Conservation (phyloP, 2,888 invertebrate species). For the Brachycybe producta region DNA sequence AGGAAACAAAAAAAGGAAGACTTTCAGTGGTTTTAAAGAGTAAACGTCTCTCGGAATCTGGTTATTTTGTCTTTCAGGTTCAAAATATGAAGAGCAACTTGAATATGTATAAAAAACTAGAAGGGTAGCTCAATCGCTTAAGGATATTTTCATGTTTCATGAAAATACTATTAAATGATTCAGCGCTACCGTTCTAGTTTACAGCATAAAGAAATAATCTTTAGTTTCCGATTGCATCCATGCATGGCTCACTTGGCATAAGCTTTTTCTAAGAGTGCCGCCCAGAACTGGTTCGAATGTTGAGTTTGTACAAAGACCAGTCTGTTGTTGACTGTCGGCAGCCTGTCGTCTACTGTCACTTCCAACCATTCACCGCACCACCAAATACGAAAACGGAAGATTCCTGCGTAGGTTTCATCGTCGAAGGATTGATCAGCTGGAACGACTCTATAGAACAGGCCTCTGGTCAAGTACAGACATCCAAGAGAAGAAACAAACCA, state of each 20-base stretch:
- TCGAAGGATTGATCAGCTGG: slow-evolving; percentile 77
- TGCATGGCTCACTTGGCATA: slow-evolving; percentile 77
- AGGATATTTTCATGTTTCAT: no score
- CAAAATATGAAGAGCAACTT: no score
- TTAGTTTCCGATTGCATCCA: no score
- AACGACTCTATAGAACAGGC: slow-evolving; percentile 77
- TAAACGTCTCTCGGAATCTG: no score
- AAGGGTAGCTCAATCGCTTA: no score
- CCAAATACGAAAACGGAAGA: slow-evolving; percentile 68
- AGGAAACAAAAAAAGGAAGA: background rate
- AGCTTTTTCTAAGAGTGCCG: slow-evolving; percentile 77
- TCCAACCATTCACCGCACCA: slow-evolving; percentile 91
- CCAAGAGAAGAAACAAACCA: slow-evolving; percentile 84
- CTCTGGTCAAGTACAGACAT: slow-evolving; percentile 67
- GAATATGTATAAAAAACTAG: no score
- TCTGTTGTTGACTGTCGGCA: slow-evolving; percentile 75
- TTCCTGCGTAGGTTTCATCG: slow-evolving; percentile 33
- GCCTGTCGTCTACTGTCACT: slow-evolving; percentile 72
- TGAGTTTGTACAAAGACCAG: slow-evolving; percentile 73
- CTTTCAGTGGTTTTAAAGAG: background rate
- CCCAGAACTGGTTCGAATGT: slow-evolving; percentile 72
- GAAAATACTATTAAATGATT: no score
- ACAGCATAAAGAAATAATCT: background rate
- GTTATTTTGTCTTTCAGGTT: no score
- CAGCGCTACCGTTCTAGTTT: background rate